A percentile compares a stretch with the other conserved stretches of the same genome.
phyloP scores from a whole-genome alignment of 2,888 invertebrate species.

The Drosophila robusta region DNA sequence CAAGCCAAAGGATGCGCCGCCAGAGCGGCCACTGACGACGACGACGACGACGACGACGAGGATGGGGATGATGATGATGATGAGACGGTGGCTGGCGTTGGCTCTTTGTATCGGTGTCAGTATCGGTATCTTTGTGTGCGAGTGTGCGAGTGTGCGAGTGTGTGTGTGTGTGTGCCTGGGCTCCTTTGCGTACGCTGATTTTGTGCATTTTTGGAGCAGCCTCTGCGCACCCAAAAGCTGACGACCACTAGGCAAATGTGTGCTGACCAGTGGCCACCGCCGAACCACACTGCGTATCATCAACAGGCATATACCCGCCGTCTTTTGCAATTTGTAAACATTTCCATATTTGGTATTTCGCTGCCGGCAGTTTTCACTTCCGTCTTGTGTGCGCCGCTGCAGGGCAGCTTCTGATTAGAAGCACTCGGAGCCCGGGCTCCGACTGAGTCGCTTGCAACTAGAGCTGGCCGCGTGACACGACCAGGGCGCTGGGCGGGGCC shows the following conservation, averaged over 20 bases:
- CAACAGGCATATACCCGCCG: slow-evolving; percentile 29
- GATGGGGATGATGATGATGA: slow-evolving; percentile 46
- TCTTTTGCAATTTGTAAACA: slow-evolving; percentile 82
- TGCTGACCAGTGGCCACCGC: slow-evolving; percentile 59
- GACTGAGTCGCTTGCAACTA: slow-evolving; percentile 10
- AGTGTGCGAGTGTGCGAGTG: background rate
- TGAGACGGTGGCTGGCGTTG: slow-evolving; percentile 43
- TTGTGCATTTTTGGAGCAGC: slow-evolving; percentile 70
- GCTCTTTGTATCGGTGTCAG: slow-evolving; percentile 45
- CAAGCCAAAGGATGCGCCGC: slow-evolving; percentile 79
- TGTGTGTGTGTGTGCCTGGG: background rate
- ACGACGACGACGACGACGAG: slow-evolving; percentile 15
- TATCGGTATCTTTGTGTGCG: slow-evolving; percentile 16
- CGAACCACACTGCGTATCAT: slow-evolving; percentile 34
- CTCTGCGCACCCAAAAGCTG: slow-evolving; percentile 29
- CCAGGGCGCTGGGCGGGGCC: too few species aligned
- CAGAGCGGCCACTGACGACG: slow-evolving; percentile 26
- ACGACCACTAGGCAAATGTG: slow-evolving; percentile 62
- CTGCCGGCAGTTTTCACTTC: slow-evolving; percentile 52
- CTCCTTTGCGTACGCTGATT: slow-evolving; percentile 62
- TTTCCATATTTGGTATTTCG: slow-evolving; percentile 81
- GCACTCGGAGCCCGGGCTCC: slow-evolving; percentile 8
- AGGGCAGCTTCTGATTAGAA: slow-evolving; percentile 50
- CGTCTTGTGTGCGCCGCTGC: slow-evolving; percentile 41
- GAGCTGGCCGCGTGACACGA: slow-evolving; percentile 1